Percentiles rank a stretch among this genome's conserved stretches.
Evolutionary conservation across 2,888 invertebrate genomes (phyloP).

Genomic region (Bimastos eiseni): DNA sequence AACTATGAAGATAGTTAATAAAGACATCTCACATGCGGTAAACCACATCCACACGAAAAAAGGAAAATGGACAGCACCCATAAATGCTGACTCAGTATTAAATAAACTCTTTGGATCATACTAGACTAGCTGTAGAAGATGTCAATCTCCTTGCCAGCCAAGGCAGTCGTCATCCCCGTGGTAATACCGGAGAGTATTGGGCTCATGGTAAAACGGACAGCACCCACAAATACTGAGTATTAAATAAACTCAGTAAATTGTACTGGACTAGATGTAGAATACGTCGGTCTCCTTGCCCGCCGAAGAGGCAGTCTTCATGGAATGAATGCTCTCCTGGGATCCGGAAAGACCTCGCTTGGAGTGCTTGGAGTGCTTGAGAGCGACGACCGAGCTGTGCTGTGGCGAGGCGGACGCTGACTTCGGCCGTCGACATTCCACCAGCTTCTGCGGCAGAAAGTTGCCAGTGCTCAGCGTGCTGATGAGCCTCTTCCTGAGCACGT

Average conservation of each 20-base stretch:
- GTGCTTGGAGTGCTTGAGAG: background rate
- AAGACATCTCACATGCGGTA: background rate
- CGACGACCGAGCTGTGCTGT: background rate
- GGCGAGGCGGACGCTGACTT: slow-evolving; percentile 15
- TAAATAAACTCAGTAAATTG: no score
- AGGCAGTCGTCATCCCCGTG: no score
- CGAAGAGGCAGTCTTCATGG: background rate
- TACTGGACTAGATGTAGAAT: no score
- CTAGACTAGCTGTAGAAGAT: no score
- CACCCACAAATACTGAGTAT: no score
- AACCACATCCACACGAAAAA: background rate
- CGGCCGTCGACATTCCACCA: background rate
- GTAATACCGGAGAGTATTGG: no score
- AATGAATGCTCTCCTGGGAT: slow-evolving; percentile 16
- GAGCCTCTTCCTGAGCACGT: background rate
- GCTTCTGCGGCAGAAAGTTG: background rate
- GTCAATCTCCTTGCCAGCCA: no score
- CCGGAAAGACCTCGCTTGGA: background rate
- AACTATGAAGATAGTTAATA: background rate
- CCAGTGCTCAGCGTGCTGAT: slow-evolving; percentile 16
- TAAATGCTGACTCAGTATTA: background rate
- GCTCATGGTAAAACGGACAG: no score
- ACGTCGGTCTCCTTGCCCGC: no score
- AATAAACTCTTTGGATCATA: background rate
- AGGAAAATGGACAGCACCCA: background rate